These are phyloP conservation scores for Vulpes vulpes DNA, from an alignment of 2,113 vertebrate genomes.

Conservation along the genomic window DNA sequence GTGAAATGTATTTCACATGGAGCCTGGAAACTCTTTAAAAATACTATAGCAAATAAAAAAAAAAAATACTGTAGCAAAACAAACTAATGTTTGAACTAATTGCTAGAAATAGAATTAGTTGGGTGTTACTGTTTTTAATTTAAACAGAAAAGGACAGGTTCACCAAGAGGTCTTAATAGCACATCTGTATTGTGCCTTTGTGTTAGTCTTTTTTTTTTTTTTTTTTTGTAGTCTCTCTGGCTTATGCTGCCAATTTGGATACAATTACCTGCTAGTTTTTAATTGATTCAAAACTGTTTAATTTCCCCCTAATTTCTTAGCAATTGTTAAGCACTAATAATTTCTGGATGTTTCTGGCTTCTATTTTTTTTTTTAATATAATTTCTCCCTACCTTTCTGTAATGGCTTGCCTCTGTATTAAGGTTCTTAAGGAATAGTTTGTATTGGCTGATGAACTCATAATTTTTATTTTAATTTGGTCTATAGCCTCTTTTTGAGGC, in stretches of 20 bases:
- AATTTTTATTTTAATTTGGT: conserved; percentile 43
- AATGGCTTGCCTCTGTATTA: neutral
- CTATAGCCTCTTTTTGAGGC: neutral
- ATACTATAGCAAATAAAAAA: neutral
- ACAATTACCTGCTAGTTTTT: conserved; percentile 40
- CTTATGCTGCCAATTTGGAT: conserved; percentile 53
- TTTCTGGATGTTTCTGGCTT: conserved; percentile 30
- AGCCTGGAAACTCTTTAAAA: neutral
- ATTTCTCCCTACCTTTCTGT: neutral
- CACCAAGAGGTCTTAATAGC: neutral
- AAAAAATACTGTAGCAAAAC: neutral
- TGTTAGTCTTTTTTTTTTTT: neutral
- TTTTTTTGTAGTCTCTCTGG: neutral
- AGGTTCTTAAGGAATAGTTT: conserved; percentile 4
- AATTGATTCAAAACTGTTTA: conserved; percentile 40
- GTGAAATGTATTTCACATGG: conserved; percentile 32
- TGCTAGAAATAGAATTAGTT: neutral
- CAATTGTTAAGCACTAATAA: neutral
- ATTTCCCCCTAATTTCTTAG: conserved; percentile 31
- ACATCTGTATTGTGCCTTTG: neutral
- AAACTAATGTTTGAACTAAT: conserved; percentile 17
- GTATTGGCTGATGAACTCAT: neutral
- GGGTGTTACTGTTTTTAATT: conserved; percentile 16
- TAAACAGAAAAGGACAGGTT: neutral
- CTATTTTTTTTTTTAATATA: conserved; percentile 54